Evolutionary conservation across 2,113 vertebrate genomes (phyloP), one percentile per base, ranked within the genome.

Genomic region (Upupa epops): DNA sequence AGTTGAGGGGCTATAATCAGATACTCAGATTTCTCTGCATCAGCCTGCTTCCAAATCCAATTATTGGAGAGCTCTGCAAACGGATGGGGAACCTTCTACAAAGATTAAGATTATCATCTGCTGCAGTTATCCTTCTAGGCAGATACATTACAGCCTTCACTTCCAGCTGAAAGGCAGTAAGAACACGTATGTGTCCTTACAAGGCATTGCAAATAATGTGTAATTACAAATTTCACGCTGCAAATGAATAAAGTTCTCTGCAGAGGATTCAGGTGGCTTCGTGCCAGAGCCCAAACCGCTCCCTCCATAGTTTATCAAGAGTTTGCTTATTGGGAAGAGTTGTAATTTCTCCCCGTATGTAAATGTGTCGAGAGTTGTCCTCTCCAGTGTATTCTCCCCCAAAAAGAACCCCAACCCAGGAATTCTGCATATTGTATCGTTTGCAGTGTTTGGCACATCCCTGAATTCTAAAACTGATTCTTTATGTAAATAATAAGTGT

Each of bases 211-310:
- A 78, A 90, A 88, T 64, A 79, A 36, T 59, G 3, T 69, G 89
- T 90, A 84, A 87, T 93, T 90, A 76, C 66, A 76, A 85, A 84
- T 87, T 82, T 76, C 20, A 55, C 79, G 11, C 17, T 79, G 13
- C 8, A 85, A 88, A 73, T 45, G 37, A 81, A 81, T 69, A 56
- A 75, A 84, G 52, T 49, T 81, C 37, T 72, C 45, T 88, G 56
- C 24, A 89, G 77, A 93, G 88, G 76, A 89, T 82, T 89, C 89
- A 90, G 93, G 82, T 86, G 82, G 76, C 78, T 49, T 60, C 20
- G 8, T 80, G 89, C 68, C 88, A 92, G 42, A 42, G 19, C 78
- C 63, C 88, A 74, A 90, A 45, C 2, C 0, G 5, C 59, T 93
- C 54, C 80, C 37, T 25, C 46, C 12, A 77, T 88, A 75, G 93